Evolutionary conservation across 92 coral and sea anemone species (phyloP).

Genomic region (Epizoanthus stellaris): DNA sequence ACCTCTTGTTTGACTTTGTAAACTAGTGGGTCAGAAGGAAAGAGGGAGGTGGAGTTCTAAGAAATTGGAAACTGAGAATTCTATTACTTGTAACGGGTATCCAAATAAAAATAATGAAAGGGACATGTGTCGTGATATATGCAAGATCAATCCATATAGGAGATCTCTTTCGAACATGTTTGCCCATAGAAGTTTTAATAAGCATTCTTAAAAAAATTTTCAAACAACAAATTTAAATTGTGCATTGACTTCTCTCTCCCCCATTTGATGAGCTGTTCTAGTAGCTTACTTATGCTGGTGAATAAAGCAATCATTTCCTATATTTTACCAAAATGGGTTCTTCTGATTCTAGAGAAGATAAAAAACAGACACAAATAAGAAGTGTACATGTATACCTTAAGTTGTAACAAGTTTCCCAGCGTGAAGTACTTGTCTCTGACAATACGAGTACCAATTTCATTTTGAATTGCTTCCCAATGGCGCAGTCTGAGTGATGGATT

Average conservation of each 20-base stretch:
- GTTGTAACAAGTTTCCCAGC: constrained; percentile 80
- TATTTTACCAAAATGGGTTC: not conserved
- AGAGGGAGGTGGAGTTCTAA: not conserved
- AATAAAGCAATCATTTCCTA: not conserved
- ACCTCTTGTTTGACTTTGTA: too few relatives aligned
- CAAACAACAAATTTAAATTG: too few relatives aligned
- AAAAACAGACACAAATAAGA: not conserved
- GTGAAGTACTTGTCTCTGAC: constrained; percentile 94
- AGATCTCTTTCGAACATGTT: too few relatives aligned
- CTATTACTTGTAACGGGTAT: too few relatives aligned
- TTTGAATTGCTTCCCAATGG: constrained; percentile 97
- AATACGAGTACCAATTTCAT: constrained; percentile 76
- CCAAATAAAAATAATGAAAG: too few relatives aligned
- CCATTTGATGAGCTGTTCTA: not conserved
- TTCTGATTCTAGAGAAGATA: not conserved
- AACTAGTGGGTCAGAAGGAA: too few relatives aligned
- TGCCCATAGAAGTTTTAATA: too few relatives aligned
- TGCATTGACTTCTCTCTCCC: not conserved
- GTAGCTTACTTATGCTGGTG: too few relatives aligned
- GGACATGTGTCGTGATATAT: too few relatives aligned
- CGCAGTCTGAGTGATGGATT: constrained; percentile 89
- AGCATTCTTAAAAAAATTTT: too few relatives aligned
- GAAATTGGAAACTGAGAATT: not conserved
- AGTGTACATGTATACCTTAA: constrained; percentile 69
- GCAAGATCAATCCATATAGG: too few relatives aligned